Evolutionary conservation across 1,140 invertebrate genomes (phyloP).

Genomic region (Megathymus violae): DNA sequence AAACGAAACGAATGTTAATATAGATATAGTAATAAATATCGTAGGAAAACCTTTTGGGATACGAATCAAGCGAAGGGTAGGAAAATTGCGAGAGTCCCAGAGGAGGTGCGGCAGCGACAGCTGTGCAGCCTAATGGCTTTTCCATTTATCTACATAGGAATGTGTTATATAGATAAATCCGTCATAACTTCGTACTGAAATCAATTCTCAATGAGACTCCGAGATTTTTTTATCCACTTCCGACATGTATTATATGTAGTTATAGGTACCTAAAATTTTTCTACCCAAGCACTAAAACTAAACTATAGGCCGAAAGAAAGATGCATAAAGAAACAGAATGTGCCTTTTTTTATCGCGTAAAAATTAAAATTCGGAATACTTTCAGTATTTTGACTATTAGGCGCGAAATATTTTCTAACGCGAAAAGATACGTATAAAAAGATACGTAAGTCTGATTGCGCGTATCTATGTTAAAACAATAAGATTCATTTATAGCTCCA

Average conservation of each 20-base stretch:
- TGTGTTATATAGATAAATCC: conserved; percentile 61
- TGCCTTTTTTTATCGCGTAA: too few species aligned
- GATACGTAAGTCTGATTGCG: too few species aligned
- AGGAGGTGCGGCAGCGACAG: conserved; percentile 71
- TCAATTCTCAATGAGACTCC: conserved; percentile 1
- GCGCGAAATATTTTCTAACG: too few species aligned
- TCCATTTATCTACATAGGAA: conserved; percentile 78
- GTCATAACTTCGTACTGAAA: conserved; percentile 51
- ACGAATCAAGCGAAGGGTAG: conserved; percentile 78
- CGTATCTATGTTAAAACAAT: neutral
- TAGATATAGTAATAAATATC: conserved; percentile 83
- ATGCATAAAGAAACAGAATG: too few species aligned
- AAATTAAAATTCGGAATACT: too few species aligned
- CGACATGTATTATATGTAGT: neutral
- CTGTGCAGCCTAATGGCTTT: conserved; percentile 75
- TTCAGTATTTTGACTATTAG: too few species aligned
- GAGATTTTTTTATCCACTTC: neutral
- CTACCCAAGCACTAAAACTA: neutral
- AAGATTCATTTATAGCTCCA: neutral
- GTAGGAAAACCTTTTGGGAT: conserved; percentile 72
- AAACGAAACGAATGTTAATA: conserved; percentile 74
- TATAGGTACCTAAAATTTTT: neutral
- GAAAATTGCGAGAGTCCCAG: conserved; percentile 77
- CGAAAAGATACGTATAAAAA: too few species aligned
- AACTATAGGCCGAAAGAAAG: neutral